Evolutionary conservation across 2,888 invertebrate species (phyloP).

Genomic region (Habrosyne pyritoides): DNA sequence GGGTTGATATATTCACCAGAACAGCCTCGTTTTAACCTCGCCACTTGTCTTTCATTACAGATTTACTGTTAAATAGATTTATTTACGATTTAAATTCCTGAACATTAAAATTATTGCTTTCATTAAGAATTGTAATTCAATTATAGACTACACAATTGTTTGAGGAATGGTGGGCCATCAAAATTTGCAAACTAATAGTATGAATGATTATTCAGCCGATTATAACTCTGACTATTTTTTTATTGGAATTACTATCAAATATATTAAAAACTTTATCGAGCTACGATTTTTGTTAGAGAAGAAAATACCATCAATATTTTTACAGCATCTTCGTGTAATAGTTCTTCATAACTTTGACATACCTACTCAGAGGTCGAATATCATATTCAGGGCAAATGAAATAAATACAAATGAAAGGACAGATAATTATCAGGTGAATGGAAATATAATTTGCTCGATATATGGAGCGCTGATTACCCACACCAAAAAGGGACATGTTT

Average conservation of each 20-base stretch:
- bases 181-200: neutral
- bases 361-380: too few relatives aligned
- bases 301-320: neutral
- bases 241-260: too few relatives aligned
- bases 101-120: neutral
- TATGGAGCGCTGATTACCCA: neutral
- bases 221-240: neutral
- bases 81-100: neutral
- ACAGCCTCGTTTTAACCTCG: conserved; percentile 36
- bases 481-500: conserved; percentile 6
- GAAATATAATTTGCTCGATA: conserved; percentile 5
- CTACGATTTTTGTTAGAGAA: too few relatives aligned
- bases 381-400: neutral
- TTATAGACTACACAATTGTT: neutral
- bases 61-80: conserved; percentile 3
- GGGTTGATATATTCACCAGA: conserved; percentile 24
- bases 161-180: neutral
- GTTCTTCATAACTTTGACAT: too few relatives aligned
- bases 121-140: neutral
- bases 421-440: neutral
- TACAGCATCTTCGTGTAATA: neutral
- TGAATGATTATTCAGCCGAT: too few relatives aligned
- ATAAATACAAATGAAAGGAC: neutral
- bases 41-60: conserved; percentile 16
- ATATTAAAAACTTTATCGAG: too few relatives aligned